Evolutionary conservation across 2,113 vertebrate genomes (phyloP), one percentile per base, ranked within the genome.

Genomic region (Colossoma macropomum): DNA sequence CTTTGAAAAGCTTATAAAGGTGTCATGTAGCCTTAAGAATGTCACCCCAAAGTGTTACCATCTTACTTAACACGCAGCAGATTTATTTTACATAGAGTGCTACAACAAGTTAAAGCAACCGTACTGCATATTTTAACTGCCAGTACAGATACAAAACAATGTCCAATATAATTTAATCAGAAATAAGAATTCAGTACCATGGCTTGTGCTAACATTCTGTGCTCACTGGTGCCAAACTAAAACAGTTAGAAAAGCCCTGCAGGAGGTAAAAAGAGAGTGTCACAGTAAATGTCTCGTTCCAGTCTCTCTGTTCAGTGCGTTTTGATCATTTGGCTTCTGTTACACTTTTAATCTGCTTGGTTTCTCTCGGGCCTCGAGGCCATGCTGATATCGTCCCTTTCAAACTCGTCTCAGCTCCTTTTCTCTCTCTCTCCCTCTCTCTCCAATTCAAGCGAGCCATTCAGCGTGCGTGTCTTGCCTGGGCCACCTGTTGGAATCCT

Each of bases 281-380:
- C 34, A 41, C 23, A 71, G 34, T 45, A 23, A 69, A 69, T 23
- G 66, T 38, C 66, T 56, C 66, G 48, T 75, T 45, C 45, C n/a
- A 41, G 52, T 60, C 74, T 62, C 30, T 77, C 12, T 62, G 56
- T 63, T 77, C 32, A 45, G 12, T 59, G 30, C 21, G 62, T 76
- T 69, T 69, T 69, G 63, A 68, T 75, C 63, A 76, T 82, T 76
- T 82, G 62, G 56, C 62, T 30, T 4, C 8, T 54, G 71, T 68
- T 75, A 16, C 45, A 41, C 62, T 41, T 76, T 76, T 76, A 66
- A 75, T 75, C 62, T 69, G 27, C 50, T 76, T 21, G 27, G 16
- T 56, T 69, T 76, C 50, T 69, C 38, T 54, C 19, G 54, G 32
- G 28, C 72, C 62, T 66, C 27, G 41, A 54, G 80, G 71, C 34